These are phyloP conservation scores for Sinosuthora webbiana DNA, from an alignment of 2,113 vertebrate species.

Conservation along the genomic window DNA sequence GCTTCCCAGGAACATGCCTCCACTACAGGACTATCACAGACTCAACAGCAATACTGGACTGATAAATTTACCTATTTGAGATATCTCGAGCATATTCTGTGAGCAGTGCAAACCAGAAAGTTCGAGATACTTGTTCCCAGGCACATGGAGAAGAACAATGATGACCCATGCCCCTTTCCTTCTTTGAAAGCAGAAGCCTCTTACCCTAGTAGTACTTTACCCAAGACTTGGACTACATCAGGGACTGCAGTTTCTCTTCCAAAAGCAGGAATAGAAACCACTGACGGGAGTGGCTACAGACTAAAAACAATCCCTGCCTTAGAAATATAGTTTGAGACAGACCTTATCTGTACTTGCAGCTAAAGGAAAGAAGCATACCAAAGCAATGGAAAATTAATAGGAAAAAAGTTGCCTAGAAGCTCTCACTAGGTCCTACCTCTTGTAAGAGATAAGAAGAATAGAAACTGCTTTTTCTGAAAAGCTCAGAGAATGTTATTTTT, in stretches of 20 bases:
- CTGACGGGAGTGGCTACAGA: background rate
- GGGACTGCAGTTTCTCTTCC: background rate
- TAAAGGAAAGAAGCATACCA: background rate
- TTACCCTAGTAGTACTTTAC: background rate
- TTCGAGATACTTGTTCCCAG: background rate
- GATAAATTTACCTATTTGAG: background rate
- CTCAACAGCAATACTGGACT: background rate
- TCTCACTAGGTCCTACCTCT: background rate
- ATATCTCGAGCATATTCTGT: background rate
- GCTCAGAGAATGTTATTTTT: background rate
- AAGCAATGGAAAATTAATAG: background rate
- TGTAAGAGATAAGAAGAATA: background rate
- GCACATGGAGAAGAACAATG: background rate
- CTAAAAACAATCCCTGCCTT: background rate
- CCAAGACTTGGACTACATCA: background rate
- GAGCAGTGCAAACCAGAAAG: background rate
- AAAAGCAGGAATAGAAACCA: background rate
- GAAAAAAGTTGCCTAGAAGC: background rate
- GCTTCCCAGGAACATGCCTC: background rate
- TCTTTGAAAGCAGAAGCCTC: background rate
- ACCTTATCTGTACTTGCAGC: background rate
- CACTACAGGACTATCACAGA: background rate
- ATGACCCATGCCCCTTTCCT: background rate
- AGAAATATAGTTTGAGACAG: background rate
- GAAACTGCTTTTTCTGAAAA: background rate